Conservation (phyloP, 2,888 invertebrate species). For the Euphydryas editha region DNA sequence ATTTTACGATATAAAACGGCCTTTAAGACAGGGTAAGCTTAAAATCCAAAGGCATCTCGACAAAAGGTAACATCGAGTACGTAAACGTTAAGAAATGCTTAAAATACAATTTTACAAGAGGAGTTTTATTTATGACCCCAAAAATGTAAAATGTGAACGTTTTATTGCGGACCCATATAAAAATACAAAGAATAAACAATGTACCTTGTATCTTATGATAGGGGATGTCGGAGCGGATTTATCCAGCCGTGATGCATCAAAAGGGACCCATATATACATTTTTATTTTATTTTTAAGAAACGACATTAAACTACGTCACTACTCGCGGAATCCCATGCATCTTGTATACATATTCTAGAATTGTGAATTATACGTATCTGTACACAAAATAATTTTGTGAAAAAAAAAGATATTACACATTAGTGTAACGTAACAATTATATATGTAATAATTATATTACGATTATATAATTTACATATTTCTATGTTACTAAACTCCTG, state of each 20-base stretch:
- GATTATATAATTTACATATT: no score
- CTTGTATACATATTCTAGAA: neutral
- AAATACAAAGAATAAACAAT: slow-evolving; percentile 81
- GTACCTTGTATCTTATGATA: slow-evolving; percentile 69
- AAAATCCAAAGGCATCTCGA: slow-evolving; percentile 34
- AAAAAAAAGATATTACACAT: no score
- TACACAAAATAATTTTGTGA: no score
- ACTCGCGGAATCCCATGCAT: neutral
- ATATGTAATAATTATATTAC: no score
- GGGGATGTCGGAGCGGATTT: slow-evolving; percentile 74
- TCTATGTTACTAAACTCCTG: no score
- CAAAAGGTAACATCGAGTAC: slow-evolving; percentile 65
- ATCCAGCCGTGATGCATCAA: slow-evolving; percentile 53
- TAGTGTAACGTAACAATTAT: no score
- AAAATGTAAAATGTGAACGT: slow-evolving; percentile 82
- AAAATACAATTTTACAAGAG: slow-evolving; percentile 81
- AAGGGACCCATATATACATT: slow-evolving; percentile 56
- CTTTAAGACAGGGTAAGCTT: slow-evolving; percentile 5
- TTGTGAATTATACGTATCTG: no score
- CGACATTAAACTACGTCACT: slow-evolving; percentile 53
- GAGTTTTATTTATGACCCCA: slow-evolving; percentile 78
- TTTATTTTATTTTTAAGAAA: slow-evolving; percentile 54
- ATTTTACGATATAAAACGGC: neutral
- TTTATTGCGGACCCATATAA: slow-evolving; percentile 80
- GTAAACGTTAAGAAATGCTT: slow-evolving; percentile 73